These are phyloP conservation scores for Ectropis crepuscularia DNA, from an alignment of 2,888 invertebrate species.

Conservation along the genomic window DNA sequence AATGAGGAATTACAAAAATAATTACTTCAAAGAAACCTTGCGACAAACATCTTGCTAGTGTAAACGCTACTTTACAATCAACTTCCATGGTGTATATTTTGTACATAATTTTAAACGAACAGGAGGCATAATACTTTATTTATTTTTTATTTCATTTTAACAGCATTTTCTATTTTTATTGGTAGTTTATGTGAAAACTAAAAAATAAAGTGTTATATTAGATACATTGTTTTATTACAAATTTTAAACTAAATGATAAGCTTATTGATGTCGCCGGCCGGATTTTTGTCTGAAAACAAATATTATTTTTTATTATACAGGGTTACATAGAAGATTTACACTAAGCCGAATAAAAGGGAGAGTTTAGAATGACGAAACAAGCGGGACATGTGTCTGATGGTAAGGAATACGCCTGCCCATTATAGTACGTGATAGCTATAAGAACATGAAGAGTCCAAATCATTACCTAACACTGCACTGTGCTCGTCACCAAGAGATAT, in stretches of 20 bases:
- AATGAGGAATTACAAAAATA: too few species aligned
- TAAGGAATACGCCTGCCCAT: too few species aligned
- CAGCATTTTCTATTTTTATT: slow-evolving; percentile 67
- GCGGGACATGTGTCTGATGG: too few species aligned
- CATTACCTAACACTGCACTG: too few species aligned
- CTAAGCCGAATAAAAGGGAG: too few species aligned
- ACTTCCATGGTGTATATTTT: slow-evolving; percentile 72
- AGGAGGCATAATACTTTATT: slow-evolving; percentile 77
- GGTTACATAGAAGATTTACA: neutral
- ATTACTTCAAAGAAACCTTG: too few species aligned
- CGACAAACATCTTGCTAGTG: slow-evolving; percentile 1
- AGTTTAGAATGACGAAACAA: too few species aligned
- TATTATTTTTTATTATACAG: slow-evolving; percentile 1
- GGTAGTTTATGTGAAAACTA: slow-evolving; percentile 65
- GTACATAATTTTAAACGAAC: slow-evolving; percentile 72
- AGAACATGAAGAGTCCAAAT: too few species aligned
- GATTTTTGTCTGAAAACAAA: slow-evolving; percentile 61
- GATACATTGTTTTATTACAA: slow-evolving; percentile 23
- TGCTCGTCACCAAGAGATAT: too few species aligned
- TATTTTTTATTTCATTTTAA: slow-evolving; percentile 63
- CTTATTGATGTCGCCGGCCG: slow-evolving; percentile 42
- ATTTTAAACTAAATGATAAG: slow-evolving; percentile 19
- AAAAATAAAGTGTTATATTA: slow-evolving; percentile 60
- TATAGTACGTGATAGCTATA: too few species aligned
- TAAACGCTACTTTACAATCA: slow-evolving; percentile 36